These are phyloP conservation scores for Chironomus striatipennis DNA, from an alignment of 1,140 invertebrate genomes.

Conservation along the genomic window DNA sequence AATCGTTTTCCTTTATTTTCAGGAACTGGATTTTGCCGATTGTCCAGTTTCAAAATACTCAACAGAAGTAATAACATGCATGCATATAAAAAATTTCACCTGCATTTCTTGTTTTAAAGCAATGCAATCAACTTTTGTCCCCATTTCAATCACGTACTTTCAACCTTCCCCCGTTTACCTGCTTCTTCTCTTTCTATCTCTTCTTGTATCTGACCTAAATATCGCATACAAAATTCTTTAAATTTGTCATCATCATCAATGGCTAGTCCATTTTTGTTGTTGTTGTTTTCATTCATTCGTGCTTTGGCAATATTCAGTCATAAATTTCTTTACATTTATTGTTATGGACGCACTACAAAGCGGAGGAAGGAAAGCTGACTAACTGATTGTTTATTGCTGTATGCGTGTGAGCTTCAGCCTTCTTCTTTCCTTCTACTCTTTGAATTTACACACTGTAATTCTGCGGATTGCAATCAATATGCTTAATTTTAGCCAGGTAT, in stretches of 20 bases:
- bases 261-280: neutral
- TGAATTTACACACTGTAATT: too few species aligned
- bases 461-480: too few species aligned
- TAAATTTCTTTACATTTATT: too few species aligned
- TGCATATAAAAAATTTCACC: neutral
- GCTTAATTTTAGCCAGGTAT: too few species aligned
- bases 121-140: neutral
- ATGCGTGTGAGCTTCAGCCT: too few species aligned
- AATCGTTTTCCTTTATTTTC: too few species aligned
- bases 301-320: neutral
- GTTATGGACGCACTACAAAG: too few species aligned
- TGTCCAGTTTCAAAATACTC: too few species aligned
- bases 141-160: slow-evolving; percentile 7
- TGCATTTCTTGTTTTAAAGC: neutral
- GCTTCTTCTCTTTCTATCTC: neutral
- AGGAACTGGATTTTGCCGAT: too few species aligned
- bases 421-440: too few species aligned
- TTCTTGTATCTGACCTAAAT: neutral
- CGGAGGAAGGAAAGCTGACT: neutral
- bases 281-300: neutral
- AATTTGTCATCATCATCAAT: neutral
- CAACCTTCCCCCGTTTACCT: neutral
- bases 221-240: neutral
- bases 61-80: too few species aligned
- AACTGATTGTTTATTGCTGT: too few species aligned